Evolutionary conservation across 2,888 invertebrate species (phyloP).

Genomic region (Dusona sp.): DNA sequence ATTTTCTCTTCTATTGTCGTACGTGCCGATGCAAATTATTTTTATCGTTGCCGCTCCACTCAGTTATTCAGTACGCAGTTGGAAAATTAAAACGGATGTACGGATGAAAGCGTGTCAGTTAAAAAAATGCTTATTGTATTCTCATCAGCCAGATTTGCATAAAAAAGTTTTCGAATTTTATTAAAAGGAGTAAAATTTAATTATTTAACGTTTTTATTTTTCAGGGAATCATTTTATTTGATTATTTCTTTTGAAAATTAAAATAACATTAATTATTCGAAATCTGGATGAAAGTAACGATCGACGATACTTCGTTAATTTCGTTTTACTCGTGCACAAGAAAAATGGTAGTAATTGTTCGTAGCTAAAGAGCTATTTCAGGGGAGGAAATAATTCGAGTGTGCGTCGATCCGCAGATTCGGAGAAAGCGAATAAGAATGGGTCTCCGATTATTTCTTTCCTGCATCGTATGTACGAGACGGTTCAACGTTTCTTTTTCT

Average conservation of each 20-base stretch:
- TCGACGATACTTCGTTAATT: neutral
- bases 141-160: neutral
- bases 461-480: conserved; percentile 14
- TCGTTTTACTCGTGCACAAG: neutral
- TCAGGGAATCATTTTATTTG: neutral
- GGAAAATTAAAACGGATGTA: conserved; percentile 18
- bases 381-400: conserved; percentile 32
- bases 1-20: conserved; percentile 73
- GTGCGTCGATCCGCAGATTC: conserved; percentile 3
- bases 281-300: neutral
- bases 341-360: neutral
- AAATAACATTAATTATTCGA: neutral
- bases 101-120: neutral
- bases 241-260: neutral
- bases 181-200: neutral
- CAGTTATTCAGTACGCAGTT: conserved; percentile 33
- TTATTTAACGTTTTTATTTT: neutral
- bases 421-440: conserved; percentile 51
- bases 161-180: neutral
- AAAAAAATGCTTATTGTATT: neutral
- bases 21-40: conserved; percentile 41
- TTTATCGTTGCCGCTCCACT: conserved; percentile 42
- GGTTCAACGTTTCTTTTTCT: conserved; percentile 15
- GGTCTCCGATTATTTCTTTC: conserved; percentile 15
- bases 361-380: neutral